Evolutionary conservation across 1,140 invertebrate species (phyloP).

Genomic region (Musca domestica): DNA sequence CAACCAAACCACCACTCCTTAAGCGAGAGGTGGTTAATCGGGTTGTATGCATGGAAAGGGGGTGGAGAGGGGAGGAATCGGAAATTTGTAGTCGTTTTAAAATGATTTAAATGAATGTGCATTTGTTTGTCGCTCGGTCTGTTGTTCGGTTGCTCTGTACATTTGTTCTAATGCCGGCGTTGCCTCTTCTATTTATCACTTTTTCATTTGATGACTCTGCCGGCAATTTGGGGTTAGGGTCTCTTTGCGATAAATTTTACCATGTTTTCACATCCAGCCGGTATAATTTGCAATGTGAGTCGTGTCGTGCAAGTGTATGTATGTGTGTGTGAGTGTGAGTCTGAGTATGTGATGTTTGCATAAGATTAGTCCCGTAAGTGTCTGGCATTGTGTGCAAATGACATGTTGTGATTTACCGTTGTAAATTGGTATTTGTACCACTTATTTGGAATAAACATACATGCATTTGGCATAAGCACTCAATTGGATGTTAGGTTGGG

Average conservation of each 20-base stretch:
- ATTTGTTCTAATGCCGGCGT: no score
- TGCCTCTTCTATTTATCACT: constrained; percentile 21
- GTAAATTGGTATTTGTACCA: constrained; percentile 16
- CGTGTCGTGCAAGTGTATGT: no score
- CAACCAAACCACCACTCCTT: no score
- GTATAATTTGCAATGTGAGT: no score
- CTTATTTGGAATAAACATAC: neutral
- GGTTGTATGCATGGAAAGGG: no score
- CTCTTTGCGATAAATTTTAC: no score
- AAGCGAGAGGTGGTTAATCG: no score
- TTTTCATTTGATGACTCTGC: constrained; percentile 14
- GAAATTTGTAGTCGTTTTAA: constrained; percentile 1
- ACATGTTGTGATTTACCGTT: constrained; percentile 22
- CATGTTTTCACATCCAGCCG: no score
- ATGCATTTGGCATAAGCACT: no score
- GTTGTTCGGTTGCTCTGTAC: neutral
- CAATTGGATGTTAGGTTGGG: no score
- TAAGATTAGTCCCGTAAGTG: constrained; percentile 20
- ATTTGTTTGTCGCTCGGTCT: constrained; percentile 3
- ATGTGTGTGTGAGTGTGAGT: no score
- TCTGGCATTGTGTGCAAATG: constrained; percentile 18
- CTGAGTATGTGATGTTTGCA: constrained; percentile 7
- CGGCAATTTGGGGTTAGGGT: neutral
- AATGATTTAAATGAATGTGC: constrained; percentile 22
- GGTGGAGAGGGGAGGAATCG: no score